Percentiles rank a stretch among this genome's conserved stretches.
Evolutionary conservation across 2,797 vertebrate genomes (phyloP).

Genomic region (Salmo trutta): DNA sequence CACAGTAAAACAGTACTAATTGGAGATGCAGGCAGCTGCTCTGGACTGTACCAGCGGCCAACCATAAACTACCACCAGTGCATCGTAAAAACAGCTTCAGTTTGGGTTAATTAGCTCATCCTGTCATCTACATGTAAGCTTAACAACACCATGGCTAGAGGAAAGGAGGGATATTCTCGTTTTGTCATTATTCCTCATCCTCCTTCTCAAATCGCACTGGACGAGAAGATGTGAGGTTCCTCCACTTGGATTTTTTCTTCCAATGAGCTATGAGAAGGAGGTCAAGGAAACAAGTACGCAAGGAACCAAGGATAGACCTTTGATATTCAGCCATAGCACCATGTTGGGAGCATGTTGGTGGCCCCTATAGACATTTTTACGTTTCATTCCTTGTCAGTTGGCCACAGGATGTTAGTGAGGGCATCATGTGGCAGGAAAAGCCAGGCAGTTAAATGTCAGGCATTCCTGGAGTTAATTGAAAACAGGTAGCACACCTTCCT

Average conservation of each 20-base stretch:
- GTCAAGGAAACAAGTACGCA: too few species aligned
- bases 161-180: too few species aligned
- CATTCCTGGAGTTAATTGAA: slow-evolving; percentile 48
- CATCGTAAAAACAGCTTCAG: slow-evolving; percentile 28
- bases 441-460: slow-evolving; percentile 26
- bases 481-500: slow-evolving; percentile 28
- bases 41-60: slow-evolving; percentile 28
- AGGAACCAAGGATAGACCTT: too few species aligned
- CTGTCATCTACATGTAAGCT: neutral
- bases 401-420: neutral
- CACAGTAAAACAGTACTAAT: slow-evolving; percentile 56
- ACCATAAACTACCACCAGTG: slow-evolving; percentile 37
- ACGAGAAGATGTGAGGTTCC: too few species aligned
- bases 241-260: too few species aligned
- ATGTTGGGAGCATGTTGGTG: neutral
- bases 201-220: too few species aligned
- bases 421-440: neutral
- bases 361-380: too few species aligned
- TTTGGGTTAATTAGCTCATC: slow-evolving; percentile 13
- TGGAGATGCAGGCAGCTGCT: slow-evolving; percentile 33
- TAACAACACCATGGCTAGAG: neutral
- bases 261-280: too few species aligned
- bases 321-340: too few species aligned
- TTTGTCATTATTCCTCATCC: too few species aligned
- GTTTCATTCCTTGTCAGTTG: too few species aligned